These are phyloP conservation scores for Diadema setosum DNA, from an alignment of 35 echinoderm and acorn worm species.

Conservation along the genomic window DNA sequence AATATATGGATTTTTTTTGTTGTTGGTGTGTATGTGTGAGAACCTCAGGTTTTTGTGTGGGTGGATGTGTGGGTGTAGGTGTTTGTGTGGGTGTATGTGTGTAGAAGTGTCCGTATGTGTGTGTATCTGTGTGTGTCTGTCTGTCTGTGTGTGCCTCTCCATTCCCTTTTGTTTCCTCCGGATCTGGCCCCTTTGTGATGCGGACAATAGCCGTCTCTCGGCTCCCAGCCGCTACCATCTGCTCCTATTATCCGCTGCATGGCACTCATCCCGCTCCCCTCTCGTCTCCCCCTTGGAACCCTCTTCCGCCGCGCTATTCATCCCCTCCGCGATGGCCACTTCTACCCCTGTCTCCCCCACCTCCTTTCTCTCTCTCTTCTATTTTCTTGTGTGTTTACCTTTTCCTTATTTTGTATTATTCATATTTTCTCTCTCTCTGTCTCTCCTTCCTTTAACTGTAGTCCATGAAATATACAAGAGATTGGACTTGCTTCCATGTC, in stretches of 20 bases:
- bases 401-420: background rate
- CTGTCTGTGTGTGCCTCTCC: too few relatives aligned
- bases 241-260: background rate
- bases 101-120: too few relatives aligned
- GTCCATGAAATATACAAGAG: background rate
- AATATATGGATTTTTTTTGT: too few relatives aligned
- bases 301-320: background rate
- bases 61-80: too few relatives aligned
- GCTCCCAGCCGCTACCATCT: background rate
- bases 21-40: too few relatives aligned
- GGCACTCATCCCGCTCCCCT: background rate
- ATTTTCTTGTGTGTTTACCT: too few relatives aligned
- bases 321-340: background rate
- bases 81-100: too few relatives aligned
- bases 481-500: too few relatives aligned
- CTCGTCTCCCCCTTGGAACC: too few relatives aligned
- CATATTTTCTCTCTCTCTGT: background rate
- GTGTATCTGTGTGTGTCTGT: too few relatives aligned
- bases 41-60: too few relatives aligned
- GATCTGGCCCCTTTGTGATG: background rate
- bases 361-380: background rate
- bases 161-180: constrained; percentile 7
- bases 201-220: background rate
- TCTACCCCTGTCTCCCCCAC: background rate
- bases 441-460: too few relatives aligned